Conservation (phyloP, 2,888 invertebrate species). For the Heliconius hortense region DNA sequence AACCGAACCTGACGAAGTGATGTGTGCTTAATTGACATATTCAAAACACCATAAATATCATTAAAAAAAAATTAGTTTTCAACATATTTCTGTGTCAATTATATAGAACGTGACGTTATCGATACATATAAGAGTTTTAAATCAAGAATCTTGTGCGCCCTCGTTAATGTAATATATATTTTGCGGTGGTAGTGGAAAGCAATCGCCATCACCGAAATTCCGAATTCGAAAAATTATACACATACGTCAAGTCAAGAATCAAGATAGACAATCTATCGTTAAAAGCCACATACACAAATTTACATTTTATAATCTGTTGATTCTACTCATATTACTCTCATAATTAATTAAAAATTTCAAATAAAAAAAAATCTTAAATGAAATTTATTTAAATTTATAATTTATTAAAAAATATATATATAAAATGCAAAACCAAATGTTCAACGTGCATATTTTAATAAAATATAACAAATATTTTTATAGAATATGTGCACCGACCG, state of each 20-base stretch:
- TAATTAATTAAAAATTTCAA: not conserved
- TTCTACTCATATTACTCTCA: too few species aligned
- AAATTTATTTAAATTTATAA: slow-evolving; percentile 1
- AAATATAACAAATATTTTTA: slow-evolving; percentile 18
- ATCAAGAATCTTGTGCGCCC: not conserved
- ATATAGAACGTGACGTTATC: not conserved
- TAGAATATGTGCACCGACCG: slow-evolving; percentile 20
- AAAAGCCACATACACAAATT: not conserved
- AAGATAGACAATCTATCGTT: not conserved
- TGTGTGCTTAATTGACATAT: not conserved
- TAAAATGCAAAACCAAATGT: not conserved
- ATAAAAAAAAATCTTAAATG: not conserved
- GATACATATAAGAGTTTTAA: not conserved
- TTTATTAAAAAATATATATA: not conserved
- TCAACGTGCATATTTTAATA: not conserved
- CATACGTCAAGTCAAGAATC: not conserved
- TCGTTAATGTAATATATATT: not conserved
- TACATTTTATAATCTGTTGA: too few species aligned
- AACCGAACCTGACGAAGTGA: too few species aligned
- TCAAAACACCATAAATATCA: too few species aligned
- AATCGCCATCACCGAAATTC: not conserved
- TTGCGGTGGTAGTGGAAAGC: not conserved
- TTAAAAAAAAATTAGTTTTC: not conserved
- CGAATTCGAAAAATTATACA: not conserved
- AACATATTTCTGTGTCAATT: not conserved